Evolutionary conservation across 2,888 invertebrate species (phyloP).

Genomic region (Calameuta pallipes): DNA sequence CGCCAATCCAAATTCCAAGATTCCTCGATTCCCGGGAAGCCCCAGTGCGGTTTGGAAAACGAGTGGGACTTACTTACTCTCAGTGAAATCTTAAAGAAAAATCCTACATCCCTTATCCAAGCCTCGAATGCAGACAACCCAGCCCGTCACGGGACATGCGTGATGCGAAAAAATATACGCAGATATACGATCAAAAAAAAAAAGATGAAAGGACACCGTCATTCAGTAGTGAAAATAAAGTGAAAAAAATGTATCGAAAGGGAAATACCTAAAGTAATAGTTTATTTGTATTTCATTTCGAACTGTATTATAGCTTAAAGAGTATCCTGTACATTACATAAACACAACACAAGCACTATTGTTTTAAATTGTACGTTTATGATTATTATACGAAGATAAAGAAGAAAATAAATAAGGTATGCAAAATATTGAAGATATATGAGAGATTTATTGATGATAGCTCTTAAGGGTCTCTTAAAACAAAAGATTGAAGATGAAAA

Average conservation of each 20-base stretch:
- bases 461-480: slow-evolving; percentile 37
- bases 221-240: slow-evolving; percentile 59
- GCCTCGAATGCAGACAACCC: slow-evolving; percentile 8
- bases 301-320: slow-evolving; percentile 65
- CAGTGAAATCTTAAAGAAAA: not conserved
- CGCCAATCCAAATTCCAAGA: not conserved
- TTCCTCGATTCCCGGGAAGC: not conserved
- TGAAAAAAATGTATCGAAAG: slow-evolving; percentile 53
- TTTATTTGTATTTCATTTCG: slow-evolving; percentile 64
- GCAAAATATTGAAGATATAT: slow-evolving; percentile 60
- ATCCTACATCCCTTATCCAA: slow-evolving; percentile 19
- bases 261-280: slow-evolving; percentile 59
- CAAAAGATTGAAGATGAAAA: not conserved
- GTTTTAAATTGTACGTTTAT: slow-evolving; percentile 65
- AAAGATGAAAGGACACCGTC: slow-evolving; percentile 33
- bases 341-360: slow-evolving; percentile 61
- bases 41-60: not conserved
- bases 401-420: slow-evolving; percentile 63
- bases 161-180: slow-evolving; percentile 25
- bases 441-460: slow-evolving; percentile 52
- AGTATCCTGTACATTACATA: slow-evolving; percentile 66
- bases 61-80: not conserved
- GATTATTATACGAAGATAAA: slow-evolving; percentile 63
- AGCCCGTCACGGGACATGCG: slow-evolving; percentile 9
- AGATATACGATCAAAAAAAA: slow-evolving; percentile 45